Percentiles rank a stretch among this genome's conserved stretches.
These are phyloP conservation scores for Operophtera brumata DNA, from an alignment of 2,888 invertebrate genomes.

Conservation along the genomic window DNA sequence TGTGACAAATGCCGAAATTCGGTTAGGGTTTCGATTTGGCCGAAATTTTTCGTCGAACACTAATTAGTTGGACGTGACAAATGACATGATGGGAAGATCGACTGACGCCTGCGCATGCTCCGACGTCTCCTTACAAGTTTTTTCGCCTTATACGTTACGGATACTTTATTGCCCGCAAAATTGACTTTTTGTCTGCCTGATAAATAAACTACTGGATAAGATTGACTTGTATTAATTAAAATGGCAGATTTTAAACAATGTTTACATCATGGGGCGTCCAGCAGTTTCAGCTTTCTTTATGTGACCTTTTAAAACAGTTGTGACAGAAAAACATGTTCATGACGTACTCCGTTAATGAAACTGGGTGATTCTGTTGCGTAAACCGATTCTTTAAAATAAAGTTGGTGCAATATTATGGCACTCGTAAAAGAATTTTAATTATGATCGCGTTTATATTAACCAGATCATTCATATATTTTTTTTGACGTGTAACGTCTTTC, in stretches of 20 bases:
- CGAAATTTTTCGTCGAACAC: not conserved
- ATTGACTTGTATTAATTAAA: constrained; percentile 27
- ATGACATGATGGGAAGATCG: constrained; percentile 57
- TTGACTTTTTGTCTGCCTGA: constrained; percentile 21
- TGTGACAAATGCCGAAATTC: too few relatives aligned
- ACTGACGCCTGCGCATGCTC: constrained; percentile 45
- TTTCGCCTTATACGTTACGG: constrained; percentile 18
- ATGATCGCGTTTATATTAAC: not conserved
- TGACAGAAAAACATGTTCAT: constrained; percentile 47
- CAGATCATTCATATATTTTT: too few relatives aligned
- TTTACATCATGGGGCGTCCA: constrained; percentile 28
- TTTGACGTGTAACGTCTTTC: too few relatives aligned
- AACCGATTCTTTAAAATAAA: constrained; percentile 35
- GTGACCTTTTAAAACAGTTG: constrained; percentile 58
- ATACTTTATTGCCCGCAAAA: constrained; percentile 21
- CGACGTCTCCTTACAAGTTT: constrained; percentile 18
- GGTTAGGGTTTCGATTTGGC: too few relatives aligned
- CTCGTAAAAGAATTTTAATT: constrained; percentile 2
- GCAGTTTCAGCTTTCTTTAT: constrained; percentile 58
- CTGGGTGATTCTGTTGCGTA: constrained; percentile 39
- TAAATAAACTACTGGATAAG: constrained; percentile 9
- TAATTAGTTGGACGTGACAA: constrained; percentile 43
- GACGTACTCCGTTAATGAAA: constrained; percentile 42
- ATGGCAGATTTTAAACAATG: constrained; percentile 19
- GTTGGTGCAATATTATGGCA: constrained; percentile 18